Evolutionary conservation across 2,888 invertebrate species (phyloP), one percentile per base, ranked within the genome.

Genomic region (Platycheirus albimanus): DNA sequence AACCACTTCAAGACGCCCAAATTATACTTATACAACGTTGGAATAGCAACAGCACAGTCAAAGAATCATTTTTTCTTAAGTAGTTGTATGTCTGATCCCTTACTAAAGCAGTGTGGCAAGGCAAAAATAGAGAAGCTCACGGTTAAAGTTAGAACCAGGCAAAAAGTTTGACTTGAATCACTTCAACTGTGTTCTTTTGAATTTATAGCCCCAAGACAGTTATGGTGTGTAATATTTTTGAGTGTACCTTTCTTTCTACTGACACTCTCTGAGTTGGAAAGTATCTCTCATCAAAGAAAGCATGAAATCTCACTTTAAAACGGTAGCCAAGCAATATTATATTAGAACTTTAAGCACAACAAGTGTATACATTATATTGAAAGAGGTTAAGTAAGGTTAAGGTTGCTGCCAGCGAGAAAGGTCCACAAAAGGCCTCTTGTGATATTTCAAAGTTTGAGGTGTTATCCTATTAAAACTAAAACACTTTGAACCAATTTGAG

Each of bases 111-210:
- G 20, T 30, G 28, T 30, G 38, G 30, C 33, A 13, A 13, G 58
- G 10, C 13, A 36, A 24, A 3, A 30, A 19, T 33, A 38, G 20
- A 56, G 45, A 69, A 56, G 69, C 36, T 15, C 28, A 33, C 33
- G 28, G 43, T 58, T 33, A 30, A 19, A 52, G 45, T 10, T 47
- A 15, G 41, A 58, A 56, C 30, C 49, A 30, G 8, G 43, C 30
- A 15, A 28, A 36, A 49, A 51, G 64, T 49, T 72, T 43, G 33
- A 47, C 66, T 71, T 61, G 72, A 67, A 79, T 72, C 72, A 69
- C 67, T 74, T 67, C 74, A 41, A 74, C 63, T 69, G 67, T 63
- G 52, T 67, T 74, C 63, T 63, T 74, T 79, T 67, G 79, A 74
- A 67, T 74, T 79, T 63, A 49, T 24, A 54, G 61, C 67, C 79